phyloP scores from a whole-genome alignment of 2,888 invertebrate genomes.

The Ptilodon capucinus region DNA sequence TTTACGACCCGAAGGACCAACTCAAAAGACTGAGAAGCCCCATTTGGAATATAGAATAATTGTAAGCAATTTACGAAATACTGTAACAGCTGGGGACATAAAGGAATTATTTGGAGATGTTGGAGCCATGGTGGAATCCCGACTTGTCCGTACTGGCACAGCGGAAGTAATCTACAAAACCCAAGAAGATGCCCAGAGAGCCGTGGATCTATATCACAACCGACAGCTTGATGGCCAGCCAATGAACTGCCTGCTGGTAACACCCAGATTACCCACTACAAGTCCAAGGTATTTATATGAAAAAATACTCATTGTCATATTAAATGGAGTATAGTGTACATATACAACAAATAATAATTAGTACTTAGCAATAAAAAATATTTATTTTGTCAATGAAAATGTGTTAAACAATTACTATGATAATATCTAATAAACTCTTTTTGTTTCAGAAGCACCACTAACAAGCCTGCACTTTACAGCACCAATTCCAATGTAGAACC shows the following conservation, averaged over 20 bases:
- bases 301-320: no score
- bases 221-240: constrained; percentile 96
- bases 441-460: constrained; percentile 57
- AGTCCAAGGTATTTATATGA: constrained; percentile 40
- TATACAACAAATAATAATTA: no score
- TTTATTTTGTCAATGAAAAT: no score
- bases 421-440: no score
- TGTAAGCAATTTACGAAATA: constrained; percentile 93
- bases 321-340: background rate
- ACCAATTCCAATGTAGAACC: constrained; percentile 84
- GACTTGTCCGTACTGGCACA: constrained; percentile 92
- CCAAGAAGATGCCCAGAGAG: constrained; percentile 92
- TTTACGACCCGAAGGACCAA: constrained; percentile 55
- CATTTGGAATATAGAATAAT: constrained; percentile 90
- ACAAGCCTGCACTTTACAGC: constrained; percentile 69
- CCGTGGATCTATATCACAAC: constrained; percentile 96
- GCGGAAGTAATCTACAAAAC: constrained; percentile 96
- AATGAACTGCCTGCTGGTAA: constrained; percentile 94
- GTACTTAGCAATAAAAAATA: no score
- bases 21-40: constrained; percentile 57
- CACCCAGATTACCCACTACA: constrained; percentile 79
- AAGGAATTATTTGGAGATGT: constrained; percentile 97
- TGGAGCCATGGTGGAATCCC: constrained; percentile 92
- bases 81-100: constrained; percentile 95
- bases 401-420: no score